Evolutionary conservation across 2,113 vertebrate species (phyloP), one percentile per base, ranked within the genome.

Genomic region (Saguinus imperator): DNA sequence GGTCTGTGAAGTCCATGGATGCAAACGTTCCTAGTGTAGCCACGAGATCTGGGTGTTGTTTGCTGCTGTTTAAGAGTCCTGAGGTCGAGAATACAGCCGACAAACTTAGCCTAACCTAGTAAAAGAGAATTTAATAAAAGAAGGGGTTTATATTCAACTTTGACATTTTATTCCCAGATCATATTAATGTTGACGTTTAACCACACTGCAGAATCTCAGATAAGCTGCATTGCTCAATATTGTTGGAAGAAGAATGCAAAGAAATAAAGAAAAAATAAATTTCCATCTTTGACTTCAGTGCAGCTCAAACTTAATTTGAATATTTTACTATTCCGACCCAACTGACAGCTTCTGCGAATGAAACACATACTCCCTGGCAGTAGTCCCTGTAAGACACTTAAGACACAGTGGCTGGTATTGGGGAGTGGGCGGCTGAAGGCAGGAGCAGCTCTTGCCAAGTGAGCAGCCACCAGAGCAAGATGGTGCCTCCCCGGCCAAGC

Each of bases 181-280:
- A 64, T 72, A 87, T 80, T 79, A 55, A 57, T 87, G 83, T 77
- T 96, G 92, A 94, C 94, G 75, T 97, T 95, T 83, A 93, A 91
- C 95, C 80, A 89, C 55, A 84, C 8, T 40, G 37, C 48, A 50
- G 75, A 75, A 75, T 75, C 57, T 95, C 76, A 82, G 48, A 87
- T 50, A 58, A 83, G 73, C 68, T 75, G 80, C 25, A 32, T 5
- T 21, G 55, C 18, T 68, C 50, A 43, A 83, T 37, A 57, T 5
- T 5, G 18, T 43, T 84, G 83, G 83, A 0, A 83, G 84, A 87
- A 68, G 58, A 89, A 70, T 3, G 25, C 27, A 77, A 76, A 85
- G 79, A 77, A 81, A 86, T 40, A 48, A 35, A 76, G 8, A 84
- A 87, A 87, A 76, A 77, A 81, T 70, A 64, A 20, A 83, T 91